phyloP scores from a whole-genome alignment of 2,888 invertebrate species.

The Encarsia formosa region DNA sequence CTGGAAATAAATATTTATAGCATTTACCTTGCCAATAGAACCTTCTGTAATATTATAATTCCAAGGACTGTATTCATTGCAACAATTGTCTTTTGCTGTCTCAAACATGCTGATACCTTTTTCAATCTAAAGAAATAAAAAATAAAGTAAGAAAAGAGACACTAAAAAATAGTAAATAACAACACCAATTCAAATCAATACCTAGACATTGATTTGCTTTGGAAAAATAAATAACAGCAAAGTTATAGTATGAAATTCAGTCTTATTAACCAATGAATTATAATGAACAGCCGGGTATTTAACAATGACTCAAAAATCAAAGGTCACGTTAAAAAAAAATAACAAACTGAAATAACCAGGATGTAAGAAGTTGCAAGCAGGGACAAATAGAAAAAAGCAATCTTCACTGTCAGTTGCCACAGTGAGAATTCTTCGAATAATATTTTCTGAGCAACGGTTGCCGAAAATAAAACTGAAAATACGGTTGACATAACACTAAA shows the following conservation, averaged over 20 bases:
- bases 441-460: no score
- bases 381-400: no score
- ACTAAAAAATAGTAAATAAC: not conserved
- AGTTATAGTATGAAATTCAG: conserved; percentile 3
- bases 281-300: no score
- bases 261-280: conserved; percentile 2
- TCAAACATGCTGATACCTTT: conserved; percentile 45
- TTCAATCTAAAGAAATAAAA: conserved; percentile 33
- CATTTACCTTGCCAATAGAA: conserved; percentile 35
- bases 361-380: no score
- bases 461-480: no score
- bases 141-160: no score
- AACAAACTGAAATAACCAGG: no score
- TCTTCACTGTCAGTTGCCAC: no score
- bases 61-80: conserved; percentile 44
- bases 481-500: no score
- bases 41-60: conserved; percentile 41
- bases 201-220: not conserved
- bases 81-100: conserved; percentile 39
- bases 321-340: no score
- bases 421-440: no score
- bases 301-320: no score
- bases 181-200: not conserved
- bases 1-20: not conserved
- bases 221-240: not conserved